A percentile compares a stretch with the other conserved stretches of the same genome.
These are phyloP conservation scores for Panagrolaimus sp. DNA, from an alignment of 1,140 invertebrate genomes.

Conservation along the genomic window DNA sequence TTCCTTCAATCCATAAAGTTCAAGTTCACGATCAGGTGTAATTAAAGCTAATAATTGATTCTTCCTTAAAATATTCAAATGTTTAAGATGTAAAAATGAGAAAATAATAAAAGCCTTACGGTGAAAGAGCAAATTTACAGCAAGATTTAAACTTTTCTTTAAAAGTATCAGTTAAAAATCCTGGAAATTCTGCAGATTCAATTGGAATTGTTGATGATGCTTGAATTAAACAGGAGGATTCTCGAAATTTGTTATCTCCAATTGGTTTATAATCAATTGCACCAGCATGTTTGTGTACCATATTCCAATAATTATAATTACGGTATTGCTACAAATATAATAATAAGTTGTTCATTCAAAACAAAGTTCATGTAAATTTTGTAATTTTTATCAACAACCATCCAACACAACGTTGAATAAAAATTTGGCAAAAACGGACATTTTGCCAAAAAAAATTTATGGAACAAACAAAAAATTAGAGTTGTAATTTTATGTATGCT, in stretches of 20 bases:
- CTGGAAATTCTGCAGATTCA: slow-evolving; percentile 3
- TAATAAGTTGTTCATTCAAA: too few species aligned
- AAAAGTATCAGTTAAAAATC: slow-evolving; percentile 5
- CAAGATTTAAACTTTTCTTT: slow-evolving; percentile 5
- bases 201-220: neutral
- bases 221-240: neutral
- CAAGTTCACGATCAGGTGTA: slow-evolving; percentile 1
- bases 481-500: too few species aligned
- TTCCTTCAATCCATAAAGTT: slow-evolving; percentile 12
- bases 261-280: slow-evolving; percentile 1
- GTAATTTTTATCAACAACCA: too few species aligned
- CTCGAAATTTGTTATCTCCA: neutral
- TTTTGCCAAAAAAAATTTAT: too few species aligned
- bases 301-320: neutral
- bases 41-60: slow-evolving; percentile 3
- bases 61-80: neutral
- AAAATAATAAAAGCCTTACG: neutral
- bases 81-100: neutral
- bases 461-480: too few species aligned
- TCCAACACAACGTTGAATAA: too few species aligned
- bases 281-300: neutral
- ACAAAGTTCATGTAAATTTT: too few species aligned
- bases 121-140: slow-evolving; percentile 9
- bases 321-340: too few species aligned
- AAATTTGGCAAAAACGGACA: too few species aligned